Evolutionary conservation across 2,888 invertebrate genomes (phyloP), one percentile per base, ranked within the genome.

Genomic region (Xanthorhoe designata): DNA sequence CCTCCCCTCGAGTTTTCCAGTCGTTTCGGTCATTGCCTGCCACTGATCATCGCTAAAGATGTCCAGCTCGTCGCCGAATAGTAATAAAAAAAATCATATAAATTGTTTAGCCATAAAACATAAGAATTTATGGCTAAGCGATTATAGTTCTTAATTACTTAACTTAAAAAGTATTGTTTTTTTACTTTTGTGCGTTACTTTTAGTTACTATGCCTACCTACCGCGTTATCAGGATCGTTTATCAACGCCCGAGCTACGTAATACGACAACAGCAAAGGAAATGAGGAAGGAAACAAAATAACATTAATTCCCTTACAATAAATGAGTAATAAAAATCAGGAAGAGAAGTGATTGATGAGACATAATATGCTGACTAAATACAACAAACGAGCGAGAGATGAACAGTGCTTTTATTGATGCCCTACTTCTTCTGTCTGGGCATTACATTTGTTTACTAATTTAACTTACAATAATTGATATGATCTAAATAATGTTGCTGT

Each of bases 201-300:
- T 24, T 54, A 55, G 38, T 53, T 64, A 47, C 29, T 63, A 55
- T 66, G 29, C 24, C 47, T 57, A 52, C 55, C 9, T 24, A 57
- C 66, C 70, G 69, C 38, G 74, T 78, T 77, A 79, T 72, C 64
- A 67, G 61, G 69, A 74, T 79, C 76, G 72, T 83, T 81, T 76
- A 78, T 81, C 76, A 78, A 70, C 71, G 67, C 71, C 66, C 63
- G 65, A 73, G 74, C 71, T 75, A 73, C 75, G 75, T 77, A 81
- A 82, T 76, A 73, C 74, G 75, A 78, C 76, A 77, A 62, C 76
- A 73, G 66, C 66, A 73, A 69, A 64, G 66, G 68, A 69, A 61
- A 69, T 69, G 24, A 59, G 70, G 66, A 67, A 78, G 75, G 76
- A 76, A 77, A 74, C 70, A 75, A 72, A 71, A 71, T 73, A 69